Evolutionary conservation across 2,797 vertebrate species (phyloP).

Genomic region (Amniataba percoides): DNA sequence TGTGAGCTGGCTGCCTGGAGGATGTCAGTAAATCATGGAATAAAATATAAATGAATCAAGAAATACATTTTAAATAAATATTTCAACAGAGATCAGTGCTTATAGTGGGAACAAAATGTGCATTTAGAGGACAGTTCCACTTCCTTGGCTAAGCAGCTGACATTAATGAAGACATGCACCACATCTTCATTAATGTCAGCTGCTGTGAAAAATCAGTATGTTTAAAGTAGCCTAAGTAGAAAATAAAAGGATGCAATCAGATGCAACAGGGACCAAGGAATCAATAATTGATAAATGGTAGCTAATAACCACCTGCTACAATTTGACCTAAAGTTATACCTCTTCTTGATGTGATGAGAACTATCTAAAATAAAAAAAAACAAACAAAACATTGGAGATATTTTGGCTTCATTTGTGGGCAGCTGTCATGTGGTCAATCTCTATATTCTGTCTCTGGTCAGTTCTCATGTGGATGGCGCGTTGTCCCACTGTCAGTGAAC

Average conservation of each 20-base stretch:
- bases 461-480: neutral
- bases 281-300: too few relatives aligned
- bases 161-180: neutral
- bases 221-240: neutral
- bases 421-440: too few relatives aligned
- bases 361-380: too few relatives aligned
- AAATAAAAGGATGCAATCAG: neutral
- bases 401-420: too few relatives aligned
- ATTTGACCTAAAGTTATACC: too few relatives aligned
- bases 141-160: neutral
- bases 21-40: neutral
- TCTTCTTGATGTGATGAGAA: too few relatives aligned
- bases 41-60: neutral
- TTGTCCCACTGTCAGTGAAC: slow-evolving; percentile 20
- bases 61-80: neutral
- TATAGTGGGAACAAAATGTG: neutral
- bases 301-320: too few relatives aligned
- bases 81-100: rapidly evolving
- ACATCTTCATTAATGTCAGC: too few relatives aligned
- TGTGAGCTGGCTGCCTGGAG: neutral
- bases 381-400: too few relatives aligned
- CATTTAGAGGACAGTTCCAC: neutral
- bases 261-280: too few relatives aligned
- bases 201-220: neutral
- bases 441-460: too few relatives aligned